Conservation (phyloP, 2,888 invertebrate genomes). For the Brenthis hecate region DNA sequence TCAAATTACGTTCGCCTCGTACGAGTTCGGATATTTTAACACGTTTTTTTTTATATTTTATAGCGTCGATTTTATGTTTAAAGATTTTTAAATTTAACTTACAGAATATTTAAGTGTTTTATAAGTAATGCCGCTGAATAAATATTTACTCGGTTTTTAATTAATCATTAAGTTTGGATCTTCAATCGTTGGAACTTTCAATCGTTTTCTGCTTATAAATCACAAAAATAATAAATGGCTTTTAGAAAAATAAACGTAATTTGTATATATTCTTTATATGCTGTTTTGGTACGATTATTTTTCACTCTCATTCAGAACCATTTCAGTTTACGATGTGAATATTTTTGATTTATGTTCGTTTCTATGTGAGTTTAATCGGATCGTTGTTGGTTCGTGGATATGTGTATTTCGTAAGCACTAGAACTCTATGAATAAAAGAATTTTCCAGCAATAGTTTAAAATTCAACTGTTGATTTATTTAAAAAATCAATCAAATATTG, state of each 20-base stretch:
- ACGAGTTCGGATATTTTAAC: background rate
- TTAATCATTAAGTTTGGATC: too few species aligned
- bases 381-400: constrained; percentile 1
- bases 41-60: background rate
- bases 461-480: constrained; percentile 3
- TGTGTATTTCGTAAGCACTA: background rate
- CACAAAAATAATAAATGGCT: background rate
- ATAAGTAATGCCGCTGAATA: too few species aligned
- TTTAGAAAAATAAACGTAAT: background rate
- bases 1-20: constrained; percentile 23
- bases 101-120: too few species aligned
- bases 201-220: background rate
- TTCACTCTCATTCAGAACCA: background rate
- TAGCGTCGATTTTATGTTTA: background rate
- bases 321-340: constrained; percentile 2
- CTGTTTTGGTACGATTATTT: background rate
- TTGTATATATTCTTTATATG: too few species aligned
- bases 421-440: constrained; percentile 3
- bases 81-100: background rate
- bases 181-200: too few species aligned
- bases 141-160: too few species aligned
- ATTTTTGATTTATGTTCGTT: constrained; percentile 3
- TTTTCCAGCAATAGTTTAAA: background rate
- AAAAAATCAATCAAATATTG: background rate
- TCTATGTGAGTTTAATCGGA: constrained; percentile 5